phyloP scores from a whole-genome alignment of 2,113 vertebrate species.

The Rhea pennata region DNA sequence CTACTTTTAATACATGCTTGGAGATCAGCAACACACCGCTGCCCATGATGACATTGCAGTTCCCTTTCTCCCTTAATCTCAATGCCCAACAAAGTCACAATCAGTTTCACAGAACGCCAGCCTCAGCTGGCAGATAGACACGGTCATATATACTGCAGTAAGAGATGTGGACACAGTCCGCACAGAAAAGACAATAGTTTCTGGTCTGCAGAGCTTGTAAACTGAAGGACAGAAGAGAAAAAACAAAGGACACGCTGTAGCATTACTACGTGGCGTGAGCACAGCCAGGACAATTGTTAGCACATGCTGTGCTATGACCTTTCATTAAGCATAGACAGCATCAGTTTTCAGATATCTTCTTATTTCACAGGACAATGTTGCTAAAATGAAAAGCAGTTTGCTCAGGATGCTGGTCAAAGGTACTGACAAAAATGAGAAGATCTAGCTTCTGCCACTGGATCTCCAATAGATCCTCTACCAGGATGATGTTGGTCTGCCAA shows the following conservation, averaged over 20 bases:
- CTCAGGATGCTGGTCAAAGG: background rate
- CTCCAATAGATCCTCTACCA: background rate
- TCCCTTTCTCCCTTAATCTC: background rate
- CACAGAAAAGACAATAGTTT: background rate
- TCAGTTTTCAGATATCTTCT: background rate
- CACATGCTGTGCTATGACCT: background rate
- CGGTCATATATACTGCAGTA: background rate
- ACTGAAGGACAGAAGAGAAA: background rate
- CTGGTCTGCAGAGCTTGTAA: background rate
- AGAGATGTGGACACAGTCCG: background rate
- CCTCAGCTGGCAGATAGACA: background rate
- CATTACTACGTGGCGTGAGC: background rate
- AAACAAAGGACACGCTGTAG: background rate
- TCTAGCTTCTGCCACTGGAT: background rate
- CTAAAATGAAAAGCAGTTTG: background rate
- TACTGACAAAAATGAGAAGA: background rate
- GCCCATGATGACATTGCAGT: fast-evolving
- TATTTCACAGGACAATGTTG: background rate
- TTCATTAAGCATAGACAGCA: background rate
- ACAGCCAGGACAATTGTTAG: background rate
- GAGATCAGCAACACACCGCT: fast-evolving
- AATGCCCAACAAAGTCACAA: background rate
- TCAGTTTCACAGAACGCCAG: background rate
- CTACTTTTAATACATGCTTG: background rate
- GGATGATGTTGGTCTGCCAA: background rate